Percentiles rank a stretch among this genome's conserved stretches.
Conservation (phyloP, 2,113 vertebrate genomes). For the Ascaphus truei region DNA sequence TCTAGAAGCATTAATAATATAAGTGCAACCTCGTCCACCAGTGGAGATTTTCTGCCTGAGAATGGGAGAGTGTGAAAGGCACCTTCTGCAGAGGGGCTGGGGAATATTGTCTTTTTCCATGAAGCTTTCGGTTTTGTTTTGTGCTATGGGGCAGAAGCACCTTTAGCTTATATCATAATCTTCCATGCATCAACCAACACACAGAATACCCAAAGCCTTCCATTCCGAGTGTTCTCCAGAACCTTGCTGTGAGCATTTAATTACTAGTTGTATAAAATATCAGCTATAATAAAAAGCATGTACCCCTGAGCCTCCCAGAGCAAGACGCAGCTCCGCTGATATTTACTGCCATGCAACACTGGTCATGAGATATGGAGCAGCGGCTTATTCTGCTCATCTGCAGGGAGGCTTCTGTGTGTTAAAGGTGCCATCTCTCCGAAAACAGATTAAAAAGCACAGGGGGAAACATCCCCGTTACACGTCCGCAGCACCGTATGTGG, state of each 20-base stretch:
- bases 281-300: background rate
- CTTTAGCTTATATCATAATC: background rate
- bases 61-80: too few species aligned
- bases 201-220: background rate
- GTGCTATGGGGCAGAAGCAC: background rate
- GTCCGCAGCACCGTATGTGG: too few species aligned
- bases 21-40: too few species aligned
- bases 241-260: slow-evolving; percentile 21
- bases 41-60: too few species aligned
- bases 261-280: slow-evolving; percentile 19
- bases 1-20: too few species aligned
- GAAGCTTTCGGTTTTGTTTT: background rate
- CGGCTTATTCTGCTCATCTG: background rate
- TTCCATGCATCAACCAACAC: background rate
- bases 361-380: background rate
- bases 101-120: background rate
- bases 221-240: background rate
- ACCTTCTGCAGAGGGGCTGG: background rate
- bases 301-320: background rate
- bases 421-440: slow-evolving; percentile 20
- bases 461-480: background rate
- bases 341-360: slow-evolving; percentile 8
- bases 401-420: background rate
- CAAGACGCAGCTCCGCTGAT: background rate
- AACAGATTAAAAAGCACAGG: slow-evolving; percentile 8